Evolutionary conservation across 2,113 vertebrate species (phyloP).

Genomic region (Globicephala melas): DNA sequence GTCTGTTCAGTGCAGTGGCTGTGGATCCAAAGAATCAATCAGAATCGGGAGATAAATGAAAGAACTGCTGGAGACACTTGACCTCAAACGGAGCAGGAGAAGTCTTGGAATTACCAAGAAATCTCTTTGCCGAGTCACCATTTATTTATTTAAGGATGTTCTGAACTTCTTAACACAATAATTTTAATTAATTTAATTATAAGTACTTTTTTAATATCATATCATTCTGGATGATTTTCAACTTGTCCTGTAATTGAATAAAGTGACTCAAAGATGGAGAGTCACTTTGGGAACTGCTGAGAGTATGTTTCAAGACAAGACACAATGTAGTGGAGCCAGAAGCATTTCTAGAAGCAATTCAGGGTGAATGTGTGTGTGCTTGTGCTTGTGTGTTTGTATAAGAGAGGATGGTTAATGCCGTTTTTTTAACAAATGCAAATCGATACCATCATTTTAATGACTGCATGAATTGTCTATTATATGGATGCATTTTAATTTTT

Average conservation of each 20-base stretch:
- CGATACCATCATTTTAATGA: neutral
- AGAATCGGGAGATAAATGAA: neutral
- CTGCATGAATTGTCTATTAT: neutral
- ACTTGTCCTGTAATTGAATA: neutral
- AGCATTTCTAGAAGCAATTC: neutral
- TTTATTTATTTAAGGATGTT: neutral
- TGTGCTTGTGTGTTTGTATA: neutral
- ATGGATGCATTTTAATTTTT: neutral
- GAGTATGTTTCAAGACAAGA: neutral
- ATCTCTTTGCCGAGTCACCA: neutral
- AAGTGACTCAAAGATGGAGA: neutral
- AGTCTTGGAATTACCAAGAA: neutral
- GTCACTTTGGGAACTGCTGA: neutral
- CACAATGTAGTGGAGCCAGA: neutral
- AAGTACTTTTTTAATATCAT: neutral
- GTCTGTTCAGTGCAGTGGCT: neutral
- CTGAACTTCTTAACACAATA: conserved; percentile 6
- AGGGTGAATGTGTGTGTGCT: neutral
- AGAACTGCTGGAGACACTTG: neutral
- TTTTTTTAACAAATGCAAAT: neutral
- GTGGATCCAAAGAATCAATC: neutral
- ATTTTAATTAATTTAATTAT: conserved; percentile 34
- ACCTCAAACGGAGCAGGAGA: neutral
- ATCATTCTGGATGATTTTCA: neutral
- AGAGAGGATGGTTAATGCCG: neutral